phyloP scores from a whole-genome alignment of 2,113 vertebrate genomes.

The Australoheros scitulus region DNA sequence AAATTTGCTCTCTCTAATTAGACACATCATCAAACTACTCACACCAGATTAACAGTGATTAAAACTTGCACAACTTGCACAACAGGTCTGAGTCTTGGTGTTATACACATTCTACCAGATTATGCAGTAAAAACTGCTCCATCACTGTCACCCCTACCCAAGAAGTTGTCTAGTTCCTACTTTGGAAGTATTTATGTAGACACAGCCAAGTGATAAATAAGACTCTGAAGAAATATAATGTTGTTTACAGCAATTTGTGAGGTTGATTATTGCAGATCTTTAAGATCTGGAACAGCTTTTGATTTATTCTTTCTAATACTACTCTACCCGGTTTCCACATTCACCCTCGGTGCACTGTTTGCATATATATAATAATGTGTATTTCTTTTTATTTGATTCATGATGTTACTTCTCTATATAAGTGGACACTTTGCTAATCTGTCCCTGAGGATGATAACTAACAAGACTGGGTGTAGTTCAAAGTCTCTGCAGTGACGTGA shows the following conservation, averaged over 20 bases:
- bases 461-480: not conserved
- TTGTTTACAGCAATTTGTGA: not conserved
- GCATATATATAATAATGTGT: not conserved
- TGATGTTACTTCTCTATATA: not conserved
- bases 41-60: not conserved
- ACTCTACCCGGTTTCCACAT: not conserved
- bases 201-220: not conserved
- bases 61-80: slow-evolving; percentile 1
- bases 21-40: not conserved
- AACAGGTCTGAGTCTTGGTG: not conserved
- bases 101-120: not conserved
- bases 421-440: not conserved
- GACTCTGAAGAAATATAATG: not conserved
- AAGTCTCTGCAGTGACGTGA: not conserved
- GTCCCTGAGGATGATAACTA: not conserved
- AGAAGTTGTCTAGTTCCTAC: not conserved
- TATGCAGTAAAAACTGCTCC: not conserved
- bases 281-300: not conserved
- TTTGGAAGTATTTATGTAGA: not conserved
- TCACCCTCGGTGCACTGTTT: not conserved
- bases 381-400: not conserved
- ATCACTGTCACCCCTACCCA: not conserved
- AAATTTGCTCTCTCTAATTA: not conserved
- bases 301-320: not conserved
- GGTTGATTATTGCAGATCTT: not conserved